phyloP scores from a whole-genome alignment of 2,113 vertebrate genomes.

The Engraulis encrasicolus region DNA sequence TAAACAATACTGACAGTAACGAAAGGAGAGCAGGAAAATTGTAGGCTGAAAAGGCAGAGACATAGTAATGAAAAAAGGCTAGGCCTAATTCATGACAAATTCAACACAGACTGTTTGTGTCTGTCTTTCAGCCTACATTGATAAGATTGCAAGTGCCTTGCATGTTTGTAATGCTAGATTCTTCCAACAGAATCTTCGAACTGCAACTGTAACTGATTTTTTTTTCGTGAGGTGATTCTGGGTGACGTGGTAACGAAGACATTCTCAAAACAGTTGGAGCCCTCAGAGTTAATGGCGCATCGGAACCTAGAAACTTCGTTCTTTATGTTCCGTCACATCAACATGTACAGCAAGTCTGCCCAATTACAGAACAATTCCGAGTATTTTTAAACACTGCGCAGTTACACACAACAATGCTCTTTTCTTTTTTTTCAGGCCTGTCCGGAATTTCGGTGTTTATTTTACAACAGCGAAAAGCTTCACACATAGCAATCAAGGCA shows the following conservation, averaged over 20 bases:
- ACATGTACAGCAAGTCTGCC: not conserved
- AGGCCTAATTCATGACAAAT: not conserved
- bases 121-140: too few species aligned
- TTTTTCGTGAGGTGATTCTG: not conserved
- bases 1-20: too few species aligned
- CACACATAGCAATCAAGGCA: not conserved
- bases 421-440: not conserved
- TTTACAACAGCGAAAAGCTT: not conserved
- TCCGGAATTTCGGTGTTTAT: not conserved
- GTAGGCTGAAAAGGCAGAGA: too few species aligned
- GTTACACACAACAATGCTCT: not conserved
- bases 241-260: not conserved
- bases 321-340: not conserved
- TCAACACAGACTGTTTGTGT: not conserved
- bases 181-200: not conserved
- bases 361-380: not conserved
- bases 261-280: not conserved
- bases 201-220: not conserved
- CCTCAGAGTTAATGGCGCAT: too few species aligned
- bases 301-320: not conserved
- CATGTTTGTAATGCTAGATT: not conserved
- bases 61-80: too few species aligned
- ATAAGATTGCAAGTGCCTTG: not conserved
- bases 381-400: not conserved
- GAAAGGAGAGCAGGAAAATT: too few species aligned